Base-by-base conservation (phyloP, 1,140 invertebrate species). In the Zaprionus taronus region DNA sequence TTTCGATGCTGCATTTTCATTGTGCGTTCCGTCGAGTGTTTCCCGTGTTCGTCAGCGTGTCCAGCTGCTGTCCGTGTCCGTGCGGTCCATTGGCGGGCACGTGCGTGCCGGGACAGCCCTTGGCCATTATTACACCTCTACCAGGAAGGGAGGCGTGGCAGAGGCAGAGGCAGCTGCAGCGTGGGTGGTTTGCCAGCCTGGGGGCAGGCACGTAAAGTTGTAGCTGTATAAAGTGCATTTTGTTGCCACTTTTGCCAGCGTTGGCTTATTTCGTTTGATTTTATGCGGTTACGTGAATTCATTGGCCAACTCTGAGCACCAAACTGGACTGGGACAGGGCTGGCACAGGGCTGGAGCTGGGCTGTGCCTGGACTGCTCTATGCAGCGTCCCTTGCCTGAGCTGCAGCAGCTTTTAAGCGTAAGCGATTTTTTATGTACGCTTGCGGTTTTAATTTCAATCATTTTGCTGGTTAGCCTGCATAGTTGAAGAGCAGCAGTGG, bases 251-350 rank as follows among this genome's bases (percentile, higher is more conserved):
- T 89, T 85, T 82, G 78, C 79, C 67, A 70, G 79, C 77, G 68
- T 89, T 87, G 84, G 85, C 85, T 89, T 89, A 89, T 91, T 89
- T 89, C 85, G 85, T 89, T 89, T 89, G 85, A 89, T 89, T 89
- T 89, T 89, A 89, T 89, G 85, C 86, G 85, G 85, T 89, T 89
- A 89, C 85, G 85, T 89, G 85, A 81, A 89, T 81, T 84, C 84
- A 81, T 90, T 84, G 78, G 81, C 83, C 72, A 81, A 74, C 58
- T 63, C 74, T 14, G 53, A 14, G 24, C 26, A 28, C 1, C 26
- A 7, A 22, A 31, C 5, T 20, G 24, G 24, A 22, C 26, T 22
- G 34, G 34, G 17, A 9, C 4, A n/a, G 38, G 14, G n/a, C 38
- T 44, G 5, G 14, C 14, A 15, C 14, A 7, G 7, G 28, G 55